phyloP scores from a whole-genome alignment of 2,113 vertebrate genomes.

The Blennius ocellaris region DNA sequence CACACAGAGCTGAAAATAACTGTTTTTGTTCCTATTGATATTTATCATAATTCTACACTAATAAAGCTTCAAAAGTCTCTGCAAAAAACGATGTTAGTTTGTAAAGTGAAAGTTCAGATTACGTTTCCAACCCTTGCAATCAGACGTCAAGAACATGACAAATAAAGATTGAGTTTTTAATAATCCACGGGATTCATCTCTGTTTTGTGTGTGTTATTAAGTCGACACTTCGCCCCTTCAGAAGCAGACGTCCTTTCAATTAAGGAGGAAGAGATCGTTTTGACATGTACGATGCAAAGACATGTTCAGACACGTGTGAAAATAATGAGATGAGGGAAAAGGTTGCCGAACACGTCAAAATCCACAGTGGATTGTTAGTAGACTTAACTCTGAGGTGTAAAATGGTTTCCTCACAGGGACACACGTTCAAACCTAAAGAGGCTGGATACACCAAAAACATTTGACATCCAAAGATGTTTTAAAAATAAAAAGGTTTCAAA shows the following conservation, averaged over 20 bases:
- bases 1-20: not conserved
- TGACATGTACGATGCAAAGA: conserved; percentile 19
- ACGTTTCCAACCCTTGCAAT: conserved; percentile 9
- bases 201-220: conserved; percentile 10
- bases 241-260: conserved; percentile 24
- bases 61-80: no score
- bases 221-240: no score
- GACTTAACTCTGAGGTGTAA: not conserved
- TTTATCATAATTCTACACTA: not conserved
- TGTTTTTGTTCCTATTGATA: not conserved
- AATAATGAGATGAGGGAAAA: conserved; percentile 25
- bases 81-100: no score
- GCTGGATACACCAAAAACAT: no score
- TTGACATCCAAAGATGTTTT: no score
- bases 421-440: not conserved
- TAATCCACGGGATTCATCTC: not conserved
- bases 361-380: conserved; percentile 4
- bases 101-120: conserved; percentile 1
- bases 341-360: conserved; percentile 13
- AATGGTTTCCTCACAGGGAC: not conserved
- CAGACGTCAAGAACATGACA: conserved; percentile 3
- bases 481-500: no score
- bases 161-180: conserved; percentile 15
- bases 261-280: conserved; percentile 33
- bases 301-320: conserved; percentile 39